A percentile compares a stretch with the other conserved stretches of the same genome.
These are phyloP conservation scores for Sebastolobus altivelis DNA, from an alignment of 2,797 vertebrate genomes.

Conservation along the genomic window DNA sequence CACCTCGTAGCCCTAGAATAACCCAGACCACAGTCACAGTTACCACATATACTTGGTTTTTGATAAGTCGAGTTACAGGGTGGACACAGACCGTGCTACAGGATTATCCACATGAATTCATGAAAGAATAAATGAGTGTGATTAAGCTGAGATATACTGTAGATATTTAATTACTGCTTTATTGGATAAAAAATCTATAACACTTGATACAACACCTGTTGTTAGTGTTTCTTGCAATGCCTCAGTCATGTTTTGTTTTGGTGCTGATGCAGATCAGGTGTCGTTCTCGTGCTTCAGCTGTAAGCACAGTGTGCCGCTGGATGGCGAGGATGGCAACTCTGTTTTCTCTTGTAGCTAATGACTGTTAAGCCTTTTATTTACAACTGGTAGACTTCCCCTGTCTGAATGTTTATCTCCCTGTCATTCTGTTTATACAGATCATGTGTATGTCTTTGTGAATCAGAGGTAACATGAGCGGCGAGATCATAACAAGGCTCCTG, in stretches of 20 bases:
- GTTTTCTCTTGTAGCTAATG: slow-evolving; percentile 36
- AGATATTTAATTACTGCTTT: slow-evolving; percentile 2
- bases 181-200: neutral
- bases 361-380: slow-evolving; percentile 43
- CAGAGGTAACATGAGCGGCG: slow-evolving; percentile 30
- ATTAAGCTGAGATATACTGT: neutral
- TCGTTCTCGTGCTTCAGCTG: neutral
- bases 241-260: neutral
- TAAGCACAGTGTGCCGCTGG: neutral
- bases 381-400: slow-evolving; percentile 18
- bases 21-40: neutral
- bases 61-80: neutral
- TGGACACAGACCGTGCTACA: neutral
- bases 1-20: neutral
- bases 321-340: slow-evolving; percentile 5
- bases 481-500: slow-evolving; percentile 37
- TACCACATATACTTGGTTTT: neutral
- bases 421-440: slow-evolving; percentile 34
- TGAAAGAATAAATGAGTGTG: neutral
- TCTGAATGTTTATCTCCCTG: slow-evolving; percentile 24
- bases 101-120: neutral
- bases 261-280: slow-evolving; percentile 11
- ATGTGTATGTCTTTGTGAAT: slow-evolving; percentile 33
- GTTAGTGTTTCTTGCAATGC: neutral
- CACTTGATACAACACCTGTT: neutral